Evolutionary conservation across 2,797 vertebrate genomes (phyloP).

Genomic region (Scleropages formosus): DNA sequence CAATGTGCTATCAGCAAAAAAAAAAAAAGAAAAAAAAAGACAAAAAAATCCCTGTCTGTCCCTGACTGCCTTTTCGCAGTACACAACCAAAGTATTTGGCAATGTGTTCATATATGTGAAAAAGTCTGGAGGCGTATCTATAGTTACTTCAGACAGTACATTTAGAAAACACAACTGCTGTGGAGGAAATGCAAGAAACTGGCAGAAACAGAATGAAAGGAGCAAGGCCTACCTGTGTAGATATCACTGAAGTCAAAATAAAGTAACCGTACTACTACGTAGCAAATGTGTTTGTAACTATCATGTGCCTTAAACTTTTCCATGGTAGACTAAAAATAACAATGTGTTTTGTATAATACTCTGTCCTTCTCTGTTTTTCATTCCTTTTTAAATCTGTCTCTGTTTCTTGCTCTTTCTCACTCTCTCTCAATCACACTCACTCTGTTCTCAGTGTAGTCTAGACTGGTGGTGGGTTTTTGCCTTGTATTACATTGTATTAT

Average conservation of each 20-base stretch:
- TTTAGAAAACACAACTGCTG: constrained; percentile 53
- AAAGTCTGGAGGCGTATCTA: constrained; percentile 39
- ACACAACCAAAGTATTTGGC: constrained; percentile 70
- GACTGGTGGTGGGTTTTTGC: constrained; percentile 81
- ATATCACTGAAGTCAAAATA: constrained; percentile 65
- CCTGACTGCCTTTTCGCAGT: constrained; percentile 58
- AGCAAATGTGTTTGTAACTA: constrained; percentile 93
- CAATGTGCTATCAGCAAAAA: constrained; percentile 58
- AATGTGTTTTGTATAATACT: constrained; percentile 77
- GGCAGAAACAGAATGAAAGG: constrained; percentile 52
- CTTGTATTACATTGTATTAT: constrained; percentile 90
- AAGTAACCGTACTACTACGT: constrained; percentile 80
- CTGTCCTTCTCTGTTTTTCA: constrained; percentile 28
- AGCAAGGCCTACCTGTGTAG: constrained; percentile 68
- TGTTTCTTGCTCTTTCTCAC: constrained; percentile 51
- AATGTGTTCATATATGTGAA: constrained; percentile 47
- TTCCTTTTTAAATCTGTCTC: constrained; percentile 36
- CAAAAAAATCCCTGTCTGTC: constrained; percentile 57
- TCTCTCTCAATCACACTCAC: constrained; percentile 42
- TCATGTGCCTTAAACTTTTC: constrained; percentile 98
- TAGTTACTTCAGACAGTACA: constrained; percentile 49
- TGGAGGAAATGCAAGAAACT: constrained; percentile 45
- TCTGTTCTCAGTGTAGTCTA: constrained; percentile 73
- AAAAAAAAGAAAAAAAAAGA: constrained; percentile 40
- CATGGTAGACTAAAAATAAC: constrained; percentile 81